These are phyloP conservation scores for Cataglyphis hispanica DNA, from an alignment of 1,140 invertebrate species.

Conservation along the genomic window DNA sequence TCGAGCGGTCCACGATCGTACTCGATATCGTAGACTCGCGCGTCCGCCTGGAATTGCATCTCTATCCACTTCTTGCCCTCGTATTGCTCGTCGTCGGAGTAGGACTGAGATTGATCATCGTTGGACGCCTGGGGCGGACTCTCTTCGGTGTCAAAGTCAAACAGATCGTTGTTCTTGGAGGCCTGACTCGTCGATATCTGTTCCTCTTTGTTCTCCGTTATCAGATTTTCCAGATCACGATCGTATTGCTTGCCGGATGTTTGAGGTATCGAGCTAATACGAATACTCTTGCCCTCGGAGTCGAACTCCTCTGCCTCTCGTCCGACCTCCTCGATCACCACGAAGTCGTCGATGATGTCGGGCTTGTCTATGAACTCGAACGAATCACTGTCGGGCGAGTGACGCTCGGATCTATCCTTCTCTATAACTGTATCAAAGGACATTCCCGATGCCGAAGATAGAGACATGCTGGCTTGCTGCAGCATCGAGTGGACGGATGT, in stretches of 20 bases:
- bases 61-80: conserved; percentile 95
- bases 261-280: conserved; percentile 86
- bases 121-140: conserved; percentile 88
- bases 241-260: conserved; percentile 88
- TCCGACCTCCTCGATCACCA: conserved; percentile 94
- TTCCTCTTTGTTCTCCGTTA: conserved; percentile 79
- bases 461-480: conserved; percentile 83
- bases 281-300: conserved; percentile 92
- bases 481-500: conserved; percentile 70
- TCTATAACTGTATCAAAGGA: conserved; percentile 83
- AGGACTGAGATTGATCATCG: conserved; percentile 85
- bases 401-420: conserved; percentile 85
- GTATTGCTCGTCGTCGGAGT: conserved; percentile 87
- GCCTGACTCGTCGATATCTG: conserved; percentile 71
- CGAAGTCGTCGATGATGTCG: conserved; percentile 94
- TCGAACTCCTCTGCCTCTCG: conserved; percentile 93
- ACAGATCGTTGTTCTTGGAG: conserved; percentile 87
- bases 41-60: conserved; percentile 92
- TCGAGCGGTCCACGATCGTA: conserved; percentile 93
- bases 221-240: conserved; percentile 91
- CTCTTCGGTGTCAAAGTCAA: conserved; percentile 92
- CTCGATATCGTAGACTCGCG: conserved; percentile 90
- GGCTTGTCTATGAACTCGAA: conserved; percentile 96
- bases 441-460: conserved; percentile 83
- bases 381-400: conserved; percentile 95